These are phyloP conservation scores for Danio tinwini DNA, from an alignment of 2,797 vertebrate species.

Conservation along the genomic window DNA sequence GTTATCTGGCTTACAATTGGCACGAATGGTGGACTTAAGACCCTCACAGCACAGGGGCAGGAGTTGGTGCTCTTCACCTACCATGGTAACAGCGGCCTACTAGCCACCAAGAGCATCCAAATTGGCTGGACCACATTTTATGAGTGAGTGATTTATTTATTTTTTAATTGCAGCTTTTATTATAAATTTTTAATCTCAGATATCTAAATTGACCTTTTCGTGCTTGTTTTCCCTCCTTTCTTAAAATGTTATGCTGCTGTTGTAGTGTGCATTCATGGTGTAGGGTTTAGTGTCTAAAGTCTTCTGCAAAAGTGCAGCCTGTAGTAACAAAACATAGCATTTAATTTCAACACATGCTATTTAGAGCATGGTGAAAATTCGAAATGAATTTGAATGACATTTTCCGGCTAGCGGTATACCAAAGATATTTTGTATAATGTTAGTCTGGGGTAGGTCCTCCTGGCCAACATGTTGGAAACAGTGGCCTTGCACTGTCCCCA, in stretches of 20 bases:
- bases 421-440: slow-evolving; percentile 27
- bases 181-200: background rate
- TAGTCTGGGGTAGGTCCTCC: slow-evolving; percentile 28
- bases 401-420: background rate
- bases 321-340: slow-evolving; percentile 32
- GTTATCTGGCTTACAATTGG: slow-evolving; percentile 98
- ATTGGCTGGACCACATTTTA: slow-evolving; percentile 99
- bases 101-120: slow-evolving; percentile 97
- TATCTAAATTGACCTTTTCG: background rate
- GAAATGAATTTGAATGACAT: slow-evolving; percentile 41
- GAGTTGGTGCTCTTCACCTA: slow-evolving; percentile 96
- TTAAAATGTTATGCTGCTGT: slow-evolving; percentile 1
- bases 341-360: slow-evolving; percentile 33
- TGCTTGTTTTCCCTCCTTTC: background rate
- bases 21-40: slow-evolving; percentile 95
- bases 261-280: slow-evolving; percentile 11
- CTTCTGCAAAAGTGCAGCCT: slow-evolving; percentile 19
- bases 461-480: slow-evolving; percentile 19
- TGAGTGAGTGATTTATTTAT: slow-evolving; percentile 84
- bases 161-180: background rate
- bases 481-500: slow-evolving; percentile 1
- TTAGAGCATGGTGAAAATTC: slow-evolving; percentile 35
- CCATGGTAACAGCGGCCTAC: slow-evolving; percentile 94
- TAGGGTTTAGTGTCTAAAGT: background rate
- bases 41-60: slow-evolving; percentile 93